phyloP scores from a whole-genome alignment of 2,113 vertebrate genomes.

The Hemichromis elongatus region DNA sequence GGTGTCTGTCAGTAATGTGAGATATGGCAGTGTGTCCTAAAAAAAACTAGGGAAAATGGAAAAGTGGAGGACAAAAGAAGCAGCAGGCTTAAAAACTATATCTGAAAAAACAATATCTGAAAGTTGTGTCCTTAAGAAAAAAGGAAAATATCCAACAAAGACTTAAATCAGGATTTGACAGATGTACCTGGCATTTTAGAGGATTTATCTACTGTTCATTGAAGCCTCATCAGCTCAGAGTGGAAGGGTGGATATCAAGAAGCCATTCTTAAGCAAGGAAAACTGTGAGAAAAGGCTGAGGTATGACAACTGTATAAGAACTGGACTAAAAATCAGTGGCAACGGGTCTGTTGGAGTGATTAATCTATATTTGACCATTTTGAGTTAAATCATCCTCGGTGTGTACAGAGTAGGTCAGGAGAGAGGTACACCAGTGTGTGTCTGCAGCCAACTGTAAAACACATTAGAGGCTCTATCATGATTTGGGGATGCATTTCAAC shows the following conservation, averaged over 20 bases:
- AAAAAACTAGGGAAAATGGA: background rate
- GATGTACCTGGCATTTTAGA: background rate
- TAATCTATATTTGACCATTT: background rate
- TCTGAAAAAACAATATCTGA: too few species aligned
- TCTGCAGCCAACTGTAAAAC: background rate
- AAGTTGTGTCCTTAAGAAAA: background rate
- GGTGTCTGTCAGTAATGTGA: background rate
- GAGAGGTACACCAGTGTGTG: background rate
- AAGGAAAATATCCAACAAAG: background rate
- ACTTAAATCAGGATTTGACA: background rate
- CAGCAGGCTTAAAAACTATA: background rate
- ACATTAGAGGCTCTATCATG: background rate
- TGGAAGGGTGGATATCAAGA: background rate
- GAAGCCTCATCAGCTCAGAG: background rate
- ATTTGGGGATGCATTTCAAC: background rate
- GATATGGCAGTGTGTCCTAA: background rate
- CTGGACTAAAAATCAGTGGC: background rate
- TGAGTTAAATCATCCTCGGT: background rate
- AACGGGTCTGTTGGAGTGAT: background rate
- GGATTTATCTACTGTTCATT: background rate
- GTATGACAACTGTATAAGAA: background rate
- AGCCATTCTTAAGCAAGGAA: background rate
- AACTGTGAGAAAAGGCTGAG: background rate
- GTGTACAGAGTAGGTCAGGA: background rate
- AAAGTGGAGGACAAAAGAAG: background rate